Evolutionary conservation across 2,797 vertebrate species (phyloP).

Genomic region (Urocyon cinereoargenteus): DNA sequence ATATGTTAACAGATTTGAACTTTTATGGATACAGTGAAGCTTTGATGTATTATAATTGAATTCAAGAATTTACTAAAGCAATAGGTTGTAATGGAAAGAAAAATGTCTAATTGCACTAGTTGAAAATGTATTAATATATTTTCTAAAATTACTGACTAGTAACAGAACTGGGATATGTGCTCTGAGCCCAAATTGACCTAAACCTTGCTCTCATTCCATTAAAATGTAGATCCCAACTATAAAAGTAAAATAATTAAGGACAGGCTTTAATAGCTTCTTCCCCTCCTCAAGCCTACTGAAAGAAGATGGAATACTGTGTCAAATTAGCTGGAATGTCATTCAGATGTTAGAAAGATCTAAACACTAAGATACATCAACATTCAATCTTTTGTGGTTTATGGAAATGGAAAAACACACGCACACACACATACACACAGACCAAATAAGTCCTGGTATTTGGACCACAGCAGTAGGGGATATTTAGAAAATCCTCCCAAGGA

Average conservation of each 20-base stretch:
- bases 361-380: constrained; percentile 61
- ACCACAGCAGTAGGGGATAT: constrained; percentile 54
- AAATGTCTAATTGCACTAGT: neutral
- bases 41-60: neutral
- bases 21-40: neutral
- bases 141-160: neutral
- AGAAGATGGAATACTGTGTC: constrained; percentile 33
- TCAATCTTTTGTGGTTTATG: constrained; percentile 73
- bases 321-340: constrained; percentile 74
- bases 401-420: constrained; percentile 54
- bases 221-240: neutral
- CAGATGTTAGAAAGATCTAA: constrained; percentile 72
- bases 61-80: constrained; percentile 22
- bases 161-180: neutral
- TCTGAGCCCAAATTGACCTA: neutral
- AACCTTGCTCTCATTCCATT: neutral
- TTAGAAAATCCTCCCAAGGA: constrained; percentile 70
- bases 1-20: neutral
- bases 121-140: neutral
- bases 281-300: neutral
- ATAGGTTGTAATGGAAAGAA: neutral
- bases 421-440: neutral
- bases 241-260: neutral
- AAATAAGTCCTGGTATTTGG: constrained; percentile 75
- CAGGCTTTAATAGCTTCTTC: constrained; percentile 7